Conservation (phyloP, 2,113 vertebrate species). For the Gymnogyps californianus region DNA sequence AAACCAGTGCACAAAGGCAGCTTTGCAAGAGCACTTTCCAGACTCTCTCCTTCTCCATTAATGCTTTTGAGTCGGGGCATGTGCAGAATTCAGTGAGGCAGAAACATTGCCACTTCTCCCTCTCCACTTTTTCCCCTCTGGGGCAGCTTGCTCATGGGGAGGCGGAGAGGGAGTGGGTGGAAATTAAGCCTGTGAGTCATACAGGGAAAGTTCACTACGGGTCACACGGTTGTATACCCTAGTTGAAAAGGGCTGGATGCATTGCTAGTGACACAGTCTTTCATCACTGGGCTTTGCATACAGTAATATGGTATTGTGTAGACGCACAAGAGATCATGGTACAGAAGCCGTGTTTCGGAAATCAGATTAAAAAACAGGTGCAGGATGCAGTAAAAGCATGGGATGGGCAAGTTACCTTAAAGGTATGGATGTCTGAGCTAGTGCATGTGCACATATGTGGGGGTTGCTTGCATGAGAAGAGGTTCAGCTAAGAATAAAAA, state of each 20-base stretch:
- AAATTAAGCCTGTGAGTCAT: conserved; percentile 8
- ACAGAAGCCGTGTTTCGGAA: not conserved
- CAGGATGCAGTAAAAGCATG: not conserved
- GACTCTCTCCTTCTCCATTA: not conserved
- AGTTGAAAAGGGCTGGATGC: not conserved
- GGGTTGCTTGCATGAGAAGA: not conserved
- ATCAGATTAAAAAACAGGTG: not conserved
- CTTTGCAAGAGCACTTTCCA: not conserved
- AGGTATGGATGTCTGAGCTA: not conserved
- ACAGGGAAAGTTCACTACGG: not conserved
- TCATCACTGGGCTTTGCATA: not conserved
- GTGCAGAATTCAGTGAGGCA: conserved; percentile 14
- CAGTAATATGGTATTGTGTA: not conserved
- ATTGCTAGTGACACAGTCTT: not conserved
- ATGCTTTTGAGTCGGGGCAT: not conserved
- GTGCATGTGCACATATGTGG: fast-evolving
- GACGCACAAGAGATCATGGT: not conserved
- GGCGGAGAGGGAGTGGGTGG: not conserved
- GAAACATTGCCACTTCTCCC: not conserved
- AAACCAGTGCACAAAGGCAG: not conserved
- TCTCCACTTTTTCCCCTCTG: not conserved
- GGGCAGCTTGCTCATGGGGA: not conserved
- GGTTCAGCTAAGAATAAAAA: not conserved
- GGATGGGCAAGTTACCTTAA: not conserved
- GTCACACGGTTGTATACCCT: not conserved